phyloP scores from a whole-genome alignment of 2,888 invertebrate genomes.

The Platycheirus rosarum region DNA sequence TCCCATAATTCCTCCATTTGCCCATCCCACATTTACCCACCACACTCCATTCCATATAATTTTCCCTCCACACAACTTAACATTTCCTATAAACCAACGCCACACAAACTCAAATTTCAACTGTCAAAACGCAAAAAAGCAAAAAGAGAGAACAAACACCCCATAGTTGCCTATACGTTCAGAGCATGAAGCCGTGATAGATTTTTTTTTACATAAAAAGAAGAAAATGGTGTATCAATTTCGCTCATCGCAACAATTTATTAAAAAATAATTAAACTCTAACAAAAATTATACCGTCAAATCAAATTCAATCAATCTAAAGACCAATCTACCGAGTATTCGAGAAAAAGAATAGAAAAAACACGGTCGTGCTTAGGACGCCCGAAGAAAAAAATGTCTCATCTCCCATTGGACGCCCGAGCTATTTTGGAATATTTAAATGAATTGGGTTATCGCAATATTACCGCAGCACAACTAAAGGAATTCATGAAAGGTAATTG shows the following conservation, averaged over 20 bases:
- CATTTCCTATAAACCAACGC: slow-evolving; percentile 58
- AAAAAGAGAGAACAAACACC: slow-evolving; percentile 36
- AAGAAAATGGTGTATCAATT: slow-evolving; percentile 70
- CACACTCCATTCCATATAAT: slow-evolving; percentile 64
- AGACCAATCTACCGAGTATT: slow-evolving; percentile 8
- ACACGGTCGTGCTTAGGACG: slow-evolving; percentile 56
- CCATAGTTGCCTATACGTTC: slow-evolving; percentile 33
- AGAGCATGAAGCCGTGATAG: slow-evolving; percentile 67
- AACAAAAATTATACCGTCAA: background rate
- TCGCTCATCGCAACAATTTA: slow-evolving; percentile 40
- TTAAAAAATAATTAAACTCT: slow-evolving; percentile 42
- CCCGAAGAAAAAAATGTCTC: slow-evolving; percentile 79
- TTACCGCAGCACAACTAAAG: slow-evolving; percentile 89
- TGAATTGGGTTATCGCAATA: slow-evolving; percentile 89
- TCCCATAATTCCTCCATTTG: slow-evolving; percentile 39
- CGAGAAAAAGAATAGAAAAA: slow-evolving; percentile 19
- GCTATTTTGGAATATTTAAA: slow-evolving; percentile 89
- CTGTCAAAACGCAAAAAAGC: slow-evolving; percentile 63
- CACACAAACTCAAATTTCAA: slow-evolving; percentile 52
- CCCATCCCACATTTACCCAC: slow-evolving; percentile 27
- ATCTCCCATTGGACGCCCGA: slow-evolving; percentile 86
- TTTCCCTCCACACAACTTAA: slow-evolving; percentile 14
- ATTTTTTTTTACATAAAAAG: slow-evolving; percentile 33
- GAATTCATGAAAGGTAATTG: slow-evolving; percentile 89
- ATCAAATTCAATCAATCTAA: background rate